These are phyloP conservation scores for Poecilia gillii DNA, from an alignment of 2,797 vertebrate genomes.

Conservation along the genomic window DNA sequence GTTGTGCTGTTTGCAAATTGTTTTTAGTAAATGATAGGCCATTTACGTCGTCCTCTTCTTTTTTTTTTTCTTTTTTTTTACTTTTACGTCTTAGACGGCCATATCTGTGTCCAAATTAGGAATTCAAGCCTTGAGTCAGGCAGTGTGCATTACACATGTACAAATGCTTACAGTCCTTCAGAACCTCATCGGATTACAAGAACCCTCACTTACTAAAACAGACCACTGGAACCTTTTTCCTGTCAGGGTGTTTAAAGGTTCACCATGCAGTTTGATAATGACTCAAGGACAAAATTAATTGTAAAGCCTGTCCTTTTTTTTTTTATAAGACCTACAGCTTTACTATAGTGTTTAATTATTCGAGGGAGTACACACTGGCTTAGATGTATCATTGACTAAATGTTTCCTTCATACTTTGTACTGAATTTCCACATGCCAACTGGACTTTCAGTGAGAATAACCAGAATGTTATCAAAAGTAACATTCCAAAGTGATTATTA, in stretches of 20 bases:
- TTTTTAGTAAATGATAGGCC: conserved; percentile 32
- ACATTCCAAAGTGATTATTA: neutral
- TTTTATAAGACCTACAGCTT: neutral
- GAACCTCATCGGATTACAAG: conserved; percentile 51
- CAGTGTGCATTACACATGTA: conserved; percentile 58
- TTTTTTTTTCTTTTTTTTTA: conserved; percentile 37
- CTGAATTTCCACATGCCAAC: neutral
- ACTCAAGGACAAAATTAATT: neutral
- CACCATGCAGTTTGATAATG: neutral
- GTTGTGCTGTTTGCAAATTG: conserved; percentile 65
- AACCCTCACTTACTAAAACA: conserved; percentile 31
- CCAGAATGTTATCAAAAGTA: neutral
- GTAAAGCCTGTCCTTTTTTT: neutral
- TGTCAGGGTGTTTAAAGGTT: neutral
- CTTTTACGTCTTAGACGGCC: conserved; percentile 71
- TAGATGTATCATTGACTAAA: neutral
- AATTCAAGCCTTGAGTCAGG: conserved; percentile 57
- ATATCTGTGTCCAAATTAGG: conserved; percentile 61
- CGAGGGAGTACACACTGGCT: neutral
- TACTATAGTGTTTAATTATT: neutral
- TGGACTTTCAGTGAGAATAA: neutral
- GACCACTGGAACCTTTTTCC: conserved; percentile 15
- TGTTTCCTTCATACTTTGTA: neutral
- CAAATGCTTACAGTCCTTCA: conserved; percentile 25
- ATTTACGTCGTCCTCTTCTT: conserved; percentile 33